These are phyloP conservation scores for Protobothrops flavoviridis DNA, from an alignment of 2,113 vertebrate species.

Conservation along the genomic window DNA sequence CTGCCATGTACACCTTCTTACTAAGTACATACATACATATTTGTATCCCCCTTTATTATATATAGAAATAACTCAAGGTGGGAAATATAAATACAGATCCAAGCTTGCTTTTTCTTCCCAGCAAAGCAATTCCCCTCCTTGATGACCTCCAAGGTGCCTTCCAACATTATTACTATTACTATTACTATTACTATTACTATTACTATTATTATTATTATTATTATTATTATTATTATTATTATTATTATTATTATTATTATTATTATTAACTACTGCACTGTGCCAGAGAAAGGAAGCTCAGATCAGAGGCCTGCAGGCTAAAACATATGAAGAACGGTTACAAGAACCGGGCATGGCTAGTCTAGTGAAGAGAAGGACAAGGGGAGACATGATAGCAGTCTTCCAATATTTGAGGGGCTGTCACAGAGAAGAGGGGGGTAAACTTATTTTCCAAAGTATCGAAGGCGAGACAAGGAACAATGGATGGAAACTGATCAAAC, in stretches of 20 bases:
- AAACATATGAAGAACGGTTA: not conserved
- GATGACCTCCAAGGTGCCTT: too few species aligned
- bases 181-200: too few species aligned
- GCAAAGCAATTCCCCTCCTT: not conserved
- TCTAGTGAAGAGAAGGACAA: not conserved
- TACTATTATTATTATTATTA: too few species aligned
- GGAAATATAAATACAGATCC: too few species aligned
- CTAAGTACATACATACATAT: not conserved
- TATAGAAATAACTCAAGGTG: not conserved
- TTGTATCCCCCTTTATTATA: not conserved
- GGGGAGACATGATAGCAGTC: too few species aligned
- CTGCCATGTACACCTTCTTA: not conserved
- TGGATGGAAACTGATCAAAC: not conserved
- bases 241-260: too few species aligned
- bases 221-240: too few species aligned
- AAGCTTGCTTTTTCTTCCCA: not conserved
- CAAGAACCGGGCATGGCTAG: not conserved
- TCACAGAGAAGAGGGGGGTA: not conserved
- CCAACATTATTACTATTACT: too few species aligned
- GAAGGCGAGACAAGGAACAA: not conserved
- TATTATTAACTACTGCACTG: not conserved
- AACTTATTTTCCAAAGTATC: not conserved
- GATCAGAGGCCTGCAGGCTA: not conserved
- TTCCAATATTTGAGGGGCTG: not conserved
- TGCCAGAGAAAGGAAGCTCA: not conserved